These are phyloP conservation scores for Prenolepis imparis DNA, from an alignment of 2,888 invertebrate species.

Conservation along the genomic window DNA sequence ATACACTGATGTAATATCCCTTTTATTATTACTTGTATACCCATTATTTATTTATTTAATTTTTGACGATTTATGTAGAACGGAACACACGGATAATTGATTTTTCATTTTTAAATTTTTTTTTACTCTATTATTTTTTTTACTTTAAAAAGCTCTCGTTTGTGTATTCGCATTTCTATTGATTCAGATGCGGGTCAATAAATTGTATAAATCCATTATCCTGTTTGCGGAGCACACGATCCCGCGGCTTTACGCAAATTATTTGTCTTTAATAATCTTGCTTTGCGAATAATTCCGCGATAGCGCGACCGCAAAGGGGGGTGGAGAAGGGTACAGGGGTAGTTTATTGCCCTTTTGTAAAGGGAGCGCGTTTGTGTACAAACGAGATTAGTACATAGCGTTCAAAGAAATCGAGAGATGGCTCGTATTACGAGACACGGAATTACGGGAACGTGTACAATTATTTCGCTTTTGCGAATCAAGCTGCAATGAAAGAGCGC, in stretches of 20 bases:
- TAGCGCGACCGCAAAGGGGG: conserved; percentile 27
- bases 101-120: neutral
- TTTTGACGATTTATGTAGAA: conserved; percentile 4
- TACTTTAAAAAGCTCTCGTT: neutral
- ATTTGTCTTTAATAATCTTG: conserved; percentile 56
- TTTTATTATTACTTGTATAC: neutral
- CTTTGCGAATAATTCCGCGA: conserved; percentile 29
- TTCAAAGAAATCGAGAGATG: conserved; percentile 31
- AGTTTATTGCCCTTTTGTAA: conserved; percentile 36
- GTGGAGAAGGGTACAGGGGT: conserved; percentile 30
- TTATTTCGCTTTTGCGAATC: conserved; percentile 37
- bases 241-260: conserved; percentile 54
- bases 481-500: conserved; percentile 7
- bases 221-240: conserved; percentile 21
- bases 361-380: conserved; percentile 40
- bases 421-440: conserved; percentile 12
- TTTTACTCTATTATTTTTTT: neutral
- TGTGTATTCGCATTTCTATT: neutral
- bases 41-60: neutral
- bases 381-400: conserved; percentile 53
- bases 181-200: conserved; percentile 7
- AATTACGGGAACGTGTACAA: conserved; percentile 27
- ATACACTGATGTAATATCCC: neutral
- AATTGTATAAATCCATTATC: conserved; percentile 31
- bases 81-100: neutral